Evolutionary conservation across 1,140 invertebrate genomes (phyloP).

Genomic region (Pollicipes pollicipes): DNA sequence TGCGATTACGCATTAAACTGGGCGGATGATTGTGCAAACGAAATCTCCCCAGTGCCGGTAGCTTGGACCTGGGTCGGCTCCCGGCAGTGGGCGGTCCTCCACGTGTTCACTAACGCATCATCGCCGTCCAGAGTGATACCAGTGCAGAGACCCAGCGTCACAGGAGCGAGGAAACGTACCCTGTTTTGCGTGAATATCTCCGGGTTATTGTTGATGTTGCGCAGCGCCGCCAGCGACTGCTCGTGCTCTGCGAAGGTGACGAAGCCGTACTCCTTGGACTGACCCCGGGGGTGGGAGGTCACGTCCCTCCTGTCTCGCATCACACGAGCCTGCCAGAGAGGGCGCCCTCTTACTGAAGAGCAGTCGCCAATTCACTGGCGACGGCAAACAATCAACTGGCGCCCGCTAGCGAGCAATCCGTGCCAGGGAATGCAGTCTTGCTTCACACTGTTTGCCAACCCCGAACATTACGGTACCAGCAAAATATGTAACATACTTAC

Average conservation of each 20-base stretch:
- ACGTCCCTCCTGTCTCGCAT: conserved; percentile 47
- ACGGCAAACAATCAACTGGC: conserved; percentile 14
- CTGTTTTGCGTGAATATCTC: conserved; percentile 59
- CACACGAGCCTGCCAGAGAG: conserved; percentile 38
- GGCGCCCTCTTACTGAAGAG: neutral
- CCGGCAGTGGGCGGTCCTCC: no score
- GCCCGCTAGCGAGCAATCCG: no score
- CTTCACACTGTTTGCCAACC: no score
- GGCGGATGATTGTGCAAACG: no score
- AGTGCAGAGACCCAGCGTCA: neutral
- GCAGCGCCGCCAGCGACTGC: conserved; percentile 62
- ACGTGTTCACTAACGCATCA: no score
- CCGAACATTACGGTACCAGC: no score
- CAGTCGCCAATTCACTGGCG: neutral
- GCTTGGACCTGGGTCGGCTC: no score
- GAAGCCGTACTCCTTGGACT: conserved; percentile 85
- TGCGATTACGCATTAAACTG: no score
- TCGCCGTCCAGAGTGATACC: no score
- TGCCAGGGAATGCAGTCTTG: no score
- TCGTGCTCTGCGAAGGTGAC: conserved; percentile 72
- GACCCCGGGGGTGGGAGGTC: conserved; percentile 39
- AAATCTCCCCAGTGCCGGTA: neutral
- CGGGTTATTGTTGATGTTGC: conserved; percentile 85
- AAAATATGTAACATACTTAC: no score
- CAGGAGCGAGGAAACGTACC: conserved; percentile 35